Conservation (phyloP, 2,888 invertebrate species). For the Notodonta dromedarius region DNA sequence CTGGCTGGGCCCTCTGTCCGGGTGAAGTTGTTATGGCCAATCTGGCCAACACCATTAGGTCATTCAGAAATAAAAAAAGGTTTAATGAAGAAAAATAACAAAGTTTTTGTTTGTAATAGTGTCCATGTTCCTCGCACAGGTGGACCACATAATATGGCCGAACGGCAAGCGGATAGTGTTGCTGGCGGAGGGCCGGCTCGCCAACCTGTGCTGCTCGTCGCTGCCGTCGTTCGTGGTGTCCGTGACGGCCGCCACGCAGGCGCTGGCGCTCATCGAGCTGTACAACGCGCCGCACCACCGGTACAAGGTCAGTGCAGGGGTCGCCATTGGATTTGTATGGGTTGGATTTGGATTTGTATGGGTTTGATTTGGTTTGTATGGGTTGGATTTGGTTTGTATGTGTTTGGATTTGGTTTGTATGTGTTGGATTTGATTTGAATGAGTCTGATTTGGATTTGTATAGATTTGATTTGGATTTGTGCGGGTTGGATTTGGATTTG, state of each 20-base stretch:
- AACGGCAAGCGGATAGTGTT: conserved; percentile 97
- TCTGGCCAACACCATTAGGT: too few relatives aligned
- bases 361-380: neutral
- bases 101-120: too few relatives aligned
- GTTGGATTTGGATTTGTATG: neutral
- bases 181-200: conserved; percentile 96
- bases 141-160: conserved; percentile 99
- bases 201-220: conserved; percentile 98
- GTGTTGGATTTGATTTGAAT: neutral
- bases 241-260: conserved; percentile 98
- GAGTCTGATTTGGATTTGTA: neutral
- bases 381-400: neutral
- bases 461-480: neutral
- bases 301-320: conserved; percentile 87
- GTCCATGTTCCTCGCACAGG: conserved; percentile 65
- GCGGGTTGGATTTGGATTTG: neutral
- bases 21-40: too few relatives aligned
- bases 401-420: neutral
- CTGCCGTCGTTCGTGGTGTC: conserved; percentile 99
- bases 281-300: conserved; percentile 97
- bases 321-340: neutral
- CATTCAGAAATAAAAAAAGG: too few relatives aligned
- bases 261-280: conserved; percentile 97
- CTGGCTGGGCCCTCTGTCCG: too few relatives aligned
- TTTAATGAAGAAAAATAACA: too few relatives aligned